Percentiles rank a stretch among this genome's conserved stretches.
These are phyloP conservation scores for Aphelenchoides besseyi DNA, from an alignment of 1,140 invertebrate genomes.

Conservation along the genomic window DNA sequence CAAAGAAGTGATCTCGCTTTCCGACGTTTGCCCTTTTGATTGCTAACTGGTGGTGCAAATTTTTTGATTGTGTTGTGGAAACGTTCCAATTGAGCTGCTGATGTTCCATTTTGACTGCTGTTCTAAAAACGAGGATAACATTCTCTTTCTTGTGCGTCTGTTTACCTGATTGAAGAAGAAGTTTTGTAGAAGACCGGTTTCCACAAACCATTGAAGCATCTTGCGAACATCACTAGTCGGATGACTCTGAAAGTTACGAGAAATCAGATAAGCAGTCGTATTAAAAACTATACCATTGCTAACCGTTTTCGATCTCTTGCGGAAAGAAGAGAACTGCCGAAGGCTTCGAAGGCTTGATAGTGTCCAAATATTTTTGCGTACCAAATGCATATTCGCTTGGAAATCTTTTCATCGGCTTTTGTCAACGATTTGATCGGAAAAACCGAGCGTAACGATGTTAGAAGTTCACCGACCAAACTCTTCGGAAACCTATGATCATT, in stretches of 20 bases:
- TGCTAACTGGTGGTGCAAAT: conserved; percentile 41
- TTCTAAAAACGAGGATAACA: conserved; percentile 38
- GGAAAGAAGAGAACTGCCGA: conserved; percentile 36
- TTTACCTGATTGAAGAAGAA: conserved; percentile 33
- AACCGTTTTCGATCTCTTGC: conserved; percentile 43
- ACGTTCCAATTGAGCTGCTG: conserved; percentile 15
- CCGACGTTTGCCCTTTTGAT: conserved; percentile 36
- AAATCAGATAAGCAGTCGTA: no score
- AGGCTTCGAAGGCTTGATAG: conserved; percentile 32
- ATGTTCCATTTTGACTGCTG: not conserved
- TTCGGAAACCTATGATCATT: conserved; percentile 30
- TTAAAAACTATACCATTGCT: conserved; percentile 10
- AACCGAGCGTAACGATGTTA: conserved; percentile 27
- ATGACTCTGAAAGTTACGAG: conserved; percentile 17
- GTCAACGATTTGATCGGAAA: conserved; percentile 33
- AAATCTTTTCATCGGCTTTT: conserved; percentile 44
- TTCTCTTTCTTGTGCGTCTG: no score
- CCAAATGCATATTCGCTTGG: conserved; percentile 40
- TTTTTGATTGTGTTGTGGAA: conserved; percentile 46
- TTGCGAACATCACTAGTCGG: conserved; percentile 35
- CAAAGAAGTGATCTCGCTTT: conserved; percentile 40
- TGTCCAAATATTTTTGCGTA: conserved; percentile 49
- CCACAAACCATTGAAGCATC: conserved; percentile 41
- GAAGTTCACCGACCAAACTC: conserved; percentile 31
- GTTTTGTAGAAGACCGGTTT: conserved; percentile 20